These are phyloP conservation scores for Jacana jacana DNA, from an alignment of 2,113 vertebrate genomes.

Conservation along the genomic window DNA sequence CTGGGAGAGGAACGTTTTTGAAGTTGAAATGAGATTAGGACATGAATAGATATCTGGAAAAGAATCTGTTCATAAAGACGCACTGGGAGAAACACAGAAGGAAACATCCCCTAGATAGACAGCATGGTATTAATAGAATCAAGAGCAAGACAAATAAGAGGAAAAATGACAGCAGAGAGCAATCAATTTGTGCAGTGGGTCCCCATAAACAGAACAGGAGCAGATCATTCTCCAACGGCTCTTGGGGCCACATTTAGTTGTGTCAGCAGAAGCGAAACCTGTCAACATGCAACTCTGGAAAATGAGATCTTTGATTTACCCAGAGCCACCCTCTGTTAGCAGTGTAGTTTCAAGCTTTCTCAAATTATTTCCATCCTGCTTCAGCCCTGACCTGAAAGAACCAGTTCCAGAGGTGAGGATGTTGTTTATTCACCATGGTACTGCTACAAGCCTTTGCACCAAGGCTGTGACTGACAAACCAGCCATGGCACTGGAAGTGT, in stretches of 20 bases:
- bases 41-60: neutral
- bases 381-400: neutral
- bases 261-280: neutral
- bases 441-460: neutral
- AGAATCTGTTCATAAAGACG: neutral
- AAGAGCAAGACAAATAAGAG: neutral
- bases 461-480: neutral
- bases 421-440: neutral
- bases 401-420: neutral
- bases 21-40: neutral
- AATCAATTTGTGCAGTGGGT: neutral
- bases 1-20: constrained; percentile 35
- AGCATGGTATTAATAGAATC: neutral
- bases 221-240: neutral
- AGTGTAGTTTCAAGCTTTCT: neutral
- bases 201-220: neutral
- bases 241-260: neutral
- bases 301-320: neutral
- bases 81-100: neutral
- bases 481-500: neutral
- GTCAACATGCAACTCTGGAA: neutral
- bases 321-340: neutral
- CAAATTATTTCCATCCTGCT: neutral
- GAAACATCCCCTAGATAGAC: neutral
- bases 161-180: neutral